Percentiles rank a stretch among this genome's conserved stretches.
These are phyloP conservation scores for Eurytemora carolleeae DNA, from an alignment of 1,140 invertebrate species.

Conservation along the genomic window DNA sequence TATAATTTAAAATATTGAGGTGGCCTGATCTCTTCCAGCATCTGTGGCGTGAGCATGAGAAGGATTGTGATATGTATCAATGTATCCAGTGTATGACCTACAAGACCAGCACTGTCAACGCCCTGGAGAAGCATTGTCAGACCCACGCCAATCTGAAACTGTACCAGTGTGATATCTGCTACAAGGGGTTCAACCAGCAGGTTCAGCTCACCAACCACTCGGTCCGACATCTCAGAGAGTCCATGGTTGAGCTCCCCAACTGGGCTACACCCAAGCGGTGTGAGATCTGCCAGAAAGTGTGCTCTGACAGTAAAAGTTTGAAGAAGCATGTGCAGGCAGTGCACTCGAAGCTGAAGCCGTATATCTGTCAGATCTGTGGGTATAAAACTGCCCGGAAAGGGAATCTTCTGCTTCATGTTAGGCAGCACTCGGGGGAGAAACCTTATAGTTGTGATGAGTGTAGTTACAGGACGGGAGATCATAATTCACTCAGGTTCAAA, in stretches of 20 bases:
- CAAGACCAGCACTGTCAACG: background rate
- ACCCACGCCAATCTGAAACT: background rate
- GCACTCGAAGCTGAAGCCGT: conserved; percentile 50
- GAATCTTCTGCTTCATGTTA: conserved; percentile 39
- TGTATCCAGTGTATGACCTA: background rate
- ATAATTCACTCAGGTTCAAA: background rate
- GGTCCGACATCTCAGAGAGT: background rate
- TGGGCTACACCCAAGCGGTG: conserved; percentile 45
- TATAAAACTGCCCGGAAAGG: conserved; percentile 32
- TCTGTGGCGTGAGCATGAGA: too few relatives aligned
- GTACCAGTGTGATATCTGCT: background rate
- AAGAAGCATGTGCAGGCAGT: conserved; percentile 56
- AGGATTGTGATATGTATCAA: background rate
- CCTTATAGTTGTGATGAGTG: conserved; percentile 40
- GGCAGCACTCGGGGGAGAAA: conserved; percentile 52
- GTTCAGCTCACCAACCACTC: background rate
- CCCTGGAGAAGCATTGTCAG: background rate
- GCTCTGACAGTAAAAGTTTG: conserved; percentile 48
- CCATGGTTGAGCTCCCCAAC: background rate
- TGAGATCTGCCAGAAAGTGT: conserved; percentile 41
- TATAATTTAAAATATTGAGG: too few relatives aligned
- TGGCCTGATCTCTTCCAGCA: too few relatives aligned
- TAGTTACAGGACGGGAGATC: background rate
- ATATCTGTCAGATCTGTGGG: conserved; percentile 48
- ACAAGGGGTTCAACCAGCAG: conserved; percentile 19